These are phyloP conservation scores for Rhabditoides inermis DNA, from an alignment of 2,888 invertebrate species.

Conservation along the genomic window DNA sequence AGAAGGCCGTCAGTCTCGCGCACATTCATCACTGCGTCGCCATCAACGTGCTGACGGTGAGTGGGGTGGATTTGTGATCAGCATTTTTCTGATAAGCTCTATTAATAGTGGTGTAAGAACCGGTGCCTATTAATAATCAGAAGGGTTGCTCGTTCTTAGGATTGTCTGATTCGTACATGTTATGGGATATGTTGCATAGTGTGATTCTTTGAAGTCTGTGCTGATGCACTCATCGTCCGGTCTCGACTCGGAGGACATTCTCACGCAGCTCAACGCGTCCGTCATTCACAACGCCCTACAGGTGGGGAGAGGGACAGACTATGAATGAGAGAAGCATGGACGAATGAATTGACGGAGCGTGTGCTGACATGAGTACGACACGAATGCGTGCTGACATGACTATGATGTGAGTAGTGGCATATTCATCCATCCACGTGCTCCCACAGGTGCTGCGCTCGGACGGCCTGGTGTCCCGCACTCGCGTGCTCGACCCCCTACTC, in stretches of 20 bases:
- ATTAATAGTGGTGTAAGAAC: neutral
- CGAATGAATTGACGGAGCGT: neutral
- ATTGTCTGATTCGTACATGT: neutral
- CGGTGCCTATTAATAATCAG: constrained; percentile 3
- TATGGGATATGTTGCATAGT: too few relatives aligned
- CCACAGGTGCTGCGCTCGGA: constrained; percentile 32
- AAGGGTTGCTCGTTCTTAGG: neutral
- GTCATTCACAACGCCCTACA: constrained; percentile 21
- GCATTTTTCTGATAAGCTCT: too few relatives aligned
- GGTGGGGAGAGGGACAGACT: constrained; percentile 6
- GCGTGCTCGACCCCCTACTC: constrained; percentile 13
- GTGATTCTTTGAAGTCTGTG: constrained; percentile 18
- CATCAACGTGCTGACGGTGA: constrained; percentile 33
- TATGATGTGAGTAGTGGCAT: too few relatives aligned
- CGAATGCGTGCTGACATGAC: too few relatives aligned
- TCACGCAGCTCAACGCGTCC: constrained; percentile 22
- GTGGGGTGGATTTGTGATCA: neutral
- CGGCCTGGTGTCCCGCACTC: constrained; percentile 34
- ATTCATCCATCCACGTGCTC: too few relatives aligned
- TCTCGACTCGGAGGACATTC: constrained; percentile 13
- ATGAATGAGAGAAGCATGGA: too few relatives aligned
- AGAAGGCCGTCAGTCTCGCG: constrained; percentile 12
- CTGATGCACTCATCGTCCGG: constrained; percentile 20
- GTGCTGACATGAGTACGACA: too few relatives aligned
- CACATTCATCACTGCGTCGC: constrained; percentile 37